phyloP scores from a whole-genome alignment of 1,140 invertebrate genomes.

The Calliphora vicina region DNA sequence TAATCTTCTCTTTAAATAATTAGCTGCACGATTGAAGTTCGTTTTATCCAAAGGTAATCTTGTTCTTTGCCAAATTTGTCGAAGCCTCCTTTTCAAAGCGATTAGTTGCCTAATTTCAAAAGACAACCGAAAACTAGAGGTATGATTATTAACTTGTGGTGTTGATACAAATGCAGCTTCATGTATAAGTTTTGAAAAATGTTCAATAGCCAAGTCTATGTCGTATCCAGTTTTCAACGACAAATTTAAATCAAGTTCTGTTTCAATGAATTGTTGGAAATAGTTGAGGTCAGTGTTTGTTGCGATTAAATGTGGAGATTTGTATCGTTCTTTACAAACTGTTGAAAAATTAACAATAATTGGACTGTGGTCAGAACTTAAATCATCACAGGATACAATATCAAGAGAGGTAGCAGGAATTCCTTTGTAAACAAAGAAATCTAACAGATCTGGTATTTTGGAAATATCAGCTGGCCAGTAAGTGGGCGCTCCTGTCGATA shows the following conservation, averaged over 20 bases:
- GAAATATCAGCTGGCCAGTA: constrained; percentile 58
- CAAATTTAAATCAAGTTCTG: constrained; percentile 37
- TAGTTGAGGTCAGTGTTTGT: constrained; percentile 37
- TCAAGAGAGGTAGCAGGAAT: constrained; percentile 39
- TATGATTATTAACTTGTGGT: no score
- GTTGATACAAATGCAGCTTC: no score
- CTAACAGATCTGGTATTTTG: constrained; percentile 59
- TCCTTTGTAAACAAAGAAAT: constrained; percentile 55
- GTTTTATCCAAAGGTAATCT: no score
- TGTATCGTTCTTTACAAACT: constrained; percentile 33
- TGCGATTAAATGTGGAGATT: constrained; percentile 27
- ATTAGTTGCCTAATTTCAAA: no score
- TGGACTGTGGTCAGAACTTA: constrained; percentile 41
- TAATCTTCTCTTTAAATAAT: no score
- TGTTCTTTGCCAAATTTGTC: neutral
- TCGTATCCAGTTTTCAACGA: constrained; percentile 40
- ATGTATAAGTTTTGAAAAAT: constrained; percentile 42
- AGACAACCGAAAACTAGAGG: no score
- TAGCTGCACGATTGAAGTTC: no score
- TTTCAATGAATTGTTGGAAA: constrained; percentile 38
- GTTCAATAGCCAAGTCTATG: constrained; percentile 42
- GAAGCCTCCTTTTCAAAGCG: neutral
- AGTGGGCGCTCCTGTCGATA: constrained; percentile 57
- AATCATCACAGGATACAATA: constrained; percentile 38
- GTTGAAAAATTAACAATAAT: constrained; percentile 38